Evolutionary conservation across 2,888 invertebrate genomes (phyloP).

Genomic region (Agrotis puta): DNA sequence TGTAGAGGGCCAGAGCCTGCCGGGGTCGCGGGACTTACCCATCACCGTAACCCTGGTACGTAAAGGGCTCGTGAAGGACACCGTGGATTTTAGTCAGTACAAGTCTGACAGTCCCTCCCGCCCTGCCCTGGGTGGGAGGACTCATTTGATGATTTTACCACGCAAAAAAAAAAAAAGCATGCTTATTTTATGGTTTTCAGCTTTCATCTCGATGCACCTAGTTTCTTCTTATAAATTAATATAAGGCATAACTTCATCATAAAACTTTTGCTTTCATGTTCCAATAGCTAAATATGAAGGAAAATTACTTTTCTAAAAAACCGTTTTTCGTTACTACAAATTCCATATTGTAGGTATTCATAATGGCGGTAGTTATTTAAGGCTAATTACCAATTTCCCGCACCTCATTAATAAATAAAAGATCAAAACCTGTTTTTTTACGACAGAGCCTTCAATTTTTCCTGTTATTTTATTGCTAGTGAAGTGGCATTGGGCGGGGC

Average conservation of each 20-base stretch:
- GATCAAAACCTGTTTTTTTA: neutral
- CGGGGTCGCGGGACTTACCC: too few species aligned
- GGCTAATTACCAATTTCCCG: neutral
- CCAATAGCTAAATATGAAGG: neutral
- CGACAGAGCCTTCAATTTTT: neutral
- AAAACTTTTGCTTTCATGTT: constrained; percentile 25
- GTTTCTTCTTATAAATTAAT: constrained; percentile 21
- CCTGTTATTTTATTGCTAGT: constrained; percentile 11
- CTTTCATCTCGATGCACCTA: neutral
- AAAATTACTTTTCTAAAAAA: constrained; percentile 12
- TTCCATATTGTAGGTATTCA: neutral
- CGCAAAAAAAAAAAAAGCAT: too few species aligned
- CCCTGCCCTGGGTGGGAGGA: too few species aligned
- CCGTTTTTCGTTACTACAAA: constrained; percentile 8
- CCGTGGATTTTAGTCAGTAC: too few species aligned
- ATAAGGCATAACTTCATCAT: constrained; percentile 1
- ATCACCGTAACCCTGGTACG: too few species aligned
- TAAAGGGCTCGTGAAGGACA: too few species aligned
- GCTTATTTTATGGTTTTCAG: constrained; percentile 1
- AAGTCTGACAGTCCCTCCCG: too few species aligned
- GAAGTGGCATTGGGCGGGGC: neutral
- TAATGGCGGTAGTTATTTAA: neutral
- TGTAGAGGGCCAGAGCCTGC: too few species aligned
- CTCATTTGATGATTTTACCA: too few species aligned
- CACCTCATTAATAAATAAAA: neutral